phyloP scores from a whole-genome alignment of 2,113 vertebrate species.

The Notarius quadriscutis region DNA sequence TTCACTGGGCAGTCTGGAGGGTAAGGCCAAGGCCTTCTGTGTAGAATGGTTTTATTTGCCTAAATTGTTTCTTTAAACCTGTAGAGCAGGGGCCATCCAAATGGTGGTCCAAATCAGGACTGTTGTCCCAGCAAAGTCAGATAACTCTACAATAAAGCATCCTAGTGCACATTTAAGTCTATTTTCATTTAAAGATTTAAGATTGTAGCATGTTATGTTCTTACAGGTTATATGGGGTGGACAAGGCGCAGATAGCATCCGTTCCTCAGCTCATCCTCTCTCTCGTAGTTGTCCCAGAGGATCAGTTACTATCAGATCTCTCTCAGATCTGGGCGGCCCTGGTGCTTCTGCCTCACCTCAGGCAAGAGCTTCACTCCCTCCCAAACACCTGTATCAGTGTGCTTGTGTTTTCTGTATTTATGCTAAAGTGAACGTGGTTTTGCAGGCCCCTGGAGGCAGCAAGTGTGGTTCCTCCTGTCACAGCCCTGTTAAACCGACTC shows the following conservation, averaged over 20 bases:
- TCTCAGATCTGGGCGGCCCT: conserved; percentile 85
- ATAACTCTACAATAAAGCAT: not conserved
- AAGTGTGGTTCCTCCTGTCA: conserved; percentile 67
- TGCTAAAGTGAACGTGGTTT: conserved; percentile 16
- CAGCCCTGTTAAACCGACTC: conserved; percentile 74
- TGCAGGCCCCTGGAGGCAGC: conserved; percentile 80
- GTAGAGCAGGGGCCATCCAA: not conserved
- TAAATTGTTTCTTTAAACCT: not conserved
- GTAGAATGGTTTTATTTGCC: not conserved
- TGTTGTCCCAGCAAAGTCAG: not conserved
- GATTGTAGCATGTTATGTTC: not conserved
- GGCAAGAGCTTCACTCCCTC: conserved; percentile 70
- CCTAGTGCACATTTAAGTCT: not conserved
- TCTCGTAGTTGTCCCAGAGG: conserved; percentile 69
- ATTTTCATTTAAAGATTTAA: not conserved
- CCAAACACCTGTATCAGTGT: not conserved
- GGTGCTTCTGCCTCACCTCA: conserved; percentile 89
- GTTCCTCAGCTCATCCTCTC: conserved; percentile 81
- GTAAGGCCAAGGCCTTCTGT: conserved; percentile 65
- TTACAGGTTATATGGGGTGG: conserved; percentile 23
- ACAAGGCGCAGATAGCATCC: conserved; percentile 26
- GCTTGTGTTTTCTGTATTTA: not conserved
- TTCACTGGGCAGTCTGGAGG: conserved; percentile 73
- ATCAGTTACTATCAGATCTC: conserved; percentile 69
- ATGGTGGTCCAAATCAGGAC: too few species aligned